A percentile compares a stretch with the other conserved stretches of the same genome.
Conservation (phyloP, 2,797 vertebrate genomes). For the Pantherophis vulpinus region DNA sequence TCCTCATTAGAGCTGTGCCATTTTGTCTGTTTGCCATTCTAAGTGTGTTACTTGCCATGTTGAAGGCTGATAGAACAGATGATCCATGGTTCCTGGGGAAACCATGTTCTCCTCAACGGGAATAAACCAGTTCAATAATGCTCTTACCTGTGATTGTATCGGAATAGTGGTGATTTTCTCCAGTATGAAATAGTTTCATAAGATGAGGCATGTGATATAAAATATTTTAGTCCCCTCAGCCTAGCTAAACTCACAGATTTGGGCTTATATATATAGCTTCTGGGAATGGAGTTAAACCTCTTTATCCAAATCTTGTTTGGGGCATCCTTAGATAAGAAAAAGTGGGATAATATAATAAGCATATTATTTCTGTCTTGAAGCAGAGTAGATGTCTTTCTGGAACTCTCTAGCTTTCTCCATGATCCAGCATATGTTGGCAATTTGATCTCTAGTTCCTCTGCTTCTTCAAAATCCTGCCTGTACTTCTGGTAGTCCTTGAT, state of each 20-base stretch:
- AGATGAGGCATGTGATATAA: background rate
- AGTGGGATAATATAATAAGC: background rate
- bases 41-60: background rate
- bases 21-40: background rate
- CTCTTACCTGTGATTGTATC: background rate
- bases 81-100: background rate
- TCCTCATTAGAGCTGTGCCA: background rate
- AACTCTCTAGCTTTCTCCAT: too few species aligned
- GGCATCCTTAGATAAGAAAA: background rate
- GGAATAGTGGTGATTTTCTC: background rate
- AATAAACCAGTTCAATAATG: background rate
- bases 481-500: too few species aligned
- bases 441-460: too few species aligned
- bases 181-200: background rate
- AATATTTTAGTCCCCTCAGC: background rate
- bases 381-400: too few species aligned
- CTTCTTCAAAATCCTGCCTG: too few species aligned
- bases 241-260: background rate
- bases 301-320: background rate
- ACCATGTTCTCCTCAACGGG: background rate
- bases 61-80: too few species aligned
- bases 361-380: background rate
- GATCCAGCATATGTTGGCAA: too few species aligned
- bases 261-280: background rate
- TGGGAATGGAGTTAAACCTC: background rate